Evolutionary conservation across 2,113 vertebrate species (phyloP).

Genomic region (Alaudala cheleensis): DNA sequence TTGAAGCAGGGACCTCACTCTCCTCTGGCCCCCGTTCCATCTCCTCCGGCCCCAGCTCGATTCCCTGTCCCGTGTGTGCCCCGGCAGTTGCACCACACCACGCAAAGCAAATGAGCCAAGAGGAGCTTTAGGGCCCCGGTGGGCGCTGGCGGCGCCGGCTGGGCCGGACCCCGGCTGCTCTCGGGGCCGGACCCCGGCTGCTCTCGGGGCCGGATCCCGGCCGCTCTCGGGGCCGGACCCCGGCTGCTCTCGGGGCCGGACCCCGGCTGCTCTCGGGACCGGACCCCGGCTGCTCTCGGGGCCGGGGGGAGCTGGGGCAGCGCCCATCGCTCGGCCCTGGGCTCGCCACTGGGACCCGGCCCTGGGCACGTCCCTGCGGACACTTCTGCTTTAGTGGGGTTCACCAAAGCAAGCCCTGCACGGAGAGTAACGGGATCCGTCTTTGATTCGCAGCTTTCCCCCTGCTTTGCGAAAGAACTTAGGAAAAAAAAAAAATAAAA

Average conservation of each 20-base stretch:
- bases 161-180: not conserved
- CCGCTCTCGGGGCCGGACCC: too few species aligned
- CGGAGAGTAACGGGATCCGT: not conserved
- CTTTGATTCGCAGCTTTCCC: not conserved
- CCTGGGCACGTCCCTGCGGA: not conserved
- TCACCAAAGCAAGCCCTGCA: not conserved
- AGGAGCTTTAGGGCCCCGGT: fast-evolving
- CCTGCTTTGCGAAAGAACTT: not conserved
- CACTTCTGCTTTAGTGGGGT: not conserved
- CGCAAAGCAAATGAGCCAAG: not conserved
- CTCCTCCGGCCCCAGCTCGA: fast-evolving
- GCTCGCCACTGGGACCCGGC: fast-evolving
- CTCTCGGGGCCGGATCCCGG: too few species aligned
- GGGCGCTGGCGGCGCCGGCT: not conserved
- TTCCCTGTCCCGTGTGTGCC: not conserved
- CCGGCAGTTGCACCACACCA: not conserved
- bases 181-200: too few species aligned
- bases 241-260: too few species aligned
- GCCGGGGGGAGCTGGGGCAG: not conserved
- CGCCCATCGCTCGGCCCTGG: not conserved
- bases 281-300: not conserved
- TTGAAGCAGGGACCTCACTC: not conserved
- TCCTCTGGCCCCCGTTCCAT: not conserved
- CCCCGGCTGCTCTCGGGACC: not conserved
- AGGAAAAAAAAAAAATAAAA: not conserved